Conservation (phyloP, 2,113 vertebrate genomes). For the Oophaga pumilio region DNA sequence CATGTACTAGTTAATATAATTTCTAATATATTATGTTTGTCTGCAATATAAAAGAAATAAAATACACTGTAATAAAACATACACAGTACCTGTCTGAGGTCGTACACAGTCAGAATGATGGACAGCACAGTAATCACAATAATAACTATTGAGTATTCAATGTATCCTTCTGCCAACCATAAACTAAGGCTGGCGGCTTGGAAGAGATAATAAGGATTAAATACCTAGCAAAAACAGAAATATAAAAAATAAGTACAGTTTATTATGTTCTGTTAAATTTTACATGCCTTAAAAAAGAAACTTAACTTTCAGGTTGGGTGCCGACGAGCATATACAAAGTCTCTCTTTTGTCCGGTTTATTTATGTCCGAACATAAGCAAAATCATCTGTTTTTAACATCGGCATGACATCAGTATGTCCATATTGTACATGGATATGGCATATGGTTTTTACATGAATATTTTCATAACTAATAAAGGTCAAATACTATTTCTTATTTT, state of each 20-base stretch:
- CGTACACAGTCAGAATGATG: slow-evolving; percentile 66
- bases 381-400: too few species aligned
- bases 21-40: too few species aligned
- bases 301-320: too few species aligned
- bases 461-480: too few species aligned
- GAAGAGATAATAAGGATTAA: slow-evolving; percentile 74
- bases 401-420: too few species aligned
- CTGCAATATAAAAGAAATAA: background rate
- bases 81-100: slow-evolving; percentile 68
- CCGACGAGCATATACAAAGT: too few species aligned
- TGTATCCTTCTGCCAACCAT: slow-evolving; percentile 70
- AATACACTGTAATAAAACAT: background rate
- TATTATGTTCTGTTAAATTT: background rate
- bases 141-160: slow-evolving; percentile 70
- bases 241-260: background rate
- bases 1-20: too few species aligned
- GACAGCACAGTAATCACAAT: slow-evolving; percentile 69
- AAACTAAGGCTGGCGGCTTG: slow-evolving; percentile 72
- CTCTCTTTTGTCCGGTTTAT: too few species aligned
- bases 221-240: slow-evolving; percentile 65
- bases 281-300: background rate
- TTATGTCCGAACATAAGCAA: too few species aligned
- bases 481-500: too few species aligned
- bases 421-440: too few species aligned
- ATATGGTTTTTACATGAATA: too few species aligned